Percentiles rank a stretch among this genome's conserved stretches.
phyloP scores from a whole-genome alignment of 2,113 vertebrate species.

The Seriola rivoliana region DNA sequence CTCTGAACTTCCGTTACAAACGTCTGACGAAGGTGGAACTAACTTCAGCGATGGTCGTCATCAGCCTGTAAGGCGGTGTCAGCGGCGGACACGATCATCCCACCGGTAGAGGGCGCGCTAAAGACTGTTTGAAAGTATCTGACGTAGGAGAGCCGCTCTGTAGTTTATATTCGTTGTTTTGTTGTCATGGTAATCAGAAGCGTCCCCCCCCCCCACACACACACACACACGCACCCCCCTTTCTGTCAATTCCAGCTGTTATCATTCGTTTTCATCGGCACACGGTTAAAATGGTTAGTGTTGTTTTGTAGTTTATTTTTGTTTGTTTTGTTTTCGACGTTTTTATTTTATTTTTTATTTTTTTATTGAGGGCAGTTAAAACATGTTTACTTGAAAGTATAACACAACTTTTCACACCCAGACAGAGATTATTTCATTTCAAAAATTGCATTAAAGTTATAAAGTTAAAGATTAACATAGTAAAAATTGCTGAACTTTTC shows the following conservation, averaged over 20 bases:
- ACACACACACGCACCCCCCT: too few relatives aligned
- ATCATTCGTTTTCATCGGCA: too few relatives aligned
- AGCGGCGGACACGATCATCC: not conserved
- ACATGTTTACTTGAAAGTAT: not conserved
- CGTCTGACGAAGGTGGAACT: not conserved
- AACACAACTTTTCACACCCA: not conserved
- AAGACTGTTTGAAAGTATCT: rapidly evolving
- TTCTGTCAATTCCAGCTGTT: slow-evolving; percentile 11
- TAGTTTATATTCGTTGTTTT: not conserved
- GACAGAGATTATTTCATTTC: too few relatives aligned
- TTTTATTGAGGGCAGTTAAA: not conserved
- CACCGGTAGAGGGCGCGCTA: slow-evolving; percentile 26
- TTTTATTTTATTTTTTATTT: not conserved
- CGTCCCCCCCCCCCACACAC: not conserved
- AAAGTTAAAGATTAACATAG: too few relatives aligned
- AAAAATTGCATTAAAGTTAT: too few relatives aligned
- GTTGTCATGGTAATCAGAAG: slow-evolving; percentile 43
- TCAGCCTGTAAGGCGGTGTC: not conserved
- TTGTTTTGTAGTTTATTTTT: not conserved
- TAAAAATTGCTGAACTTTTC: too few relatives aligned
- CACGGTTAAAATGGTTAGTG: not conserved
- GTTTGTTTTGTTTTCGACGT: not conserved
- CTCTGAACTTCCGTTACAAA: not conserved
- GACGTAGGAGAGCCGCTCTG: not conserved
- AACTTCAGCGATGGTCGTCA: not conserved